phyloP scores from a whole-genome alignment of 2,888 invertebrate species.

The Aphrophora alni region DNA sequence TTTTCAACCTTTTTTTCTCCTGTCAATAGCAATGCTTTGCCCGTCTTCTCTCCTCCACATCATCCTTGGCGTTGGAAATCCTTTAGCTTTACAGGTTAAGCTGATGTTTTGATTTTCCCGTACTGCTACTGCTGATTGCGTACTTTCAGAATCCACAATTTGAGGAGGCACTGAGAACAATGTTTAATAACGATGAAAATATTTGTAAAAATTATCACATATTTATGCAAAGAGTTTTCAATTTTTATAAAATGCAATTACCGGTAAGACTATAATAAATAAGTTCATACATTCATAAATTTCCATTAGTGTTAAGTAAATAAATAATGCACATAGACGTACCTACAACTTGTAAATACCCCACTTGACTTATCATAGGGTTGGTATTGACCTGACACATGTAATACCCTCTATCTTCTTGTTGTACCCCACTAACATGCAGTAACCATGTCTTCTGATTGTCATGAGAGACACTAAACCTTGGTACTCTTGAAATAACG shows the following conservation, averaged over 20 bases:
- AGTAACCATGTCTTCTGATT: conserved; percentile 92
- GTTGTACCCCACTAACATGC: conserved; percentile 89
- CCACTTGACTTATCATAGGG: conserved; percentile 95
- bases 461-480: conserved; percentile 89
- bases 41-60: conserved; percentile 94
- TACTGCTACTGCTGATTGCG: conserved; percentile 89
- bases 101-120: conserved; percentile 94
- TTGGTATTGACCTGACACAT: conserved; percentile 92
- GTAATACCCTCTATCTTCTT: conserved; percentile 89
- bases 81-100: conserved; percentile 88
- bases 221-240: no score
- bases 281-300: no score
- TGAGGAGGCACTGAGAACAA: conserved; percentile 84
- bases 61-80: conserved; percentile 89
- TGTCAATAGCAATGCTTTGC: conserved; percentile 82
- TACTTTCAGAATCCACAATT: conserved; percentile 89
- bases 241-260: no score
- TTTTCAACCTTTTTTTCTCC: conserved; percentile 91
- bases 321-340: no score
- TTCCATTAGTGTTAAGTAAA: no score
- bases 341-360: conserved; percentile 93
- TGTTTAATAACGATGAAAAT: no score
- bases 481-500: conserved; percentile 88
- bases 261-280: no score
- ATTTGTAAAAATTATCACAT: background rate